Base-by-base conservation (phyloP, 2,888 invertebrate species). In the Parasteatoda lunata region DNA sequence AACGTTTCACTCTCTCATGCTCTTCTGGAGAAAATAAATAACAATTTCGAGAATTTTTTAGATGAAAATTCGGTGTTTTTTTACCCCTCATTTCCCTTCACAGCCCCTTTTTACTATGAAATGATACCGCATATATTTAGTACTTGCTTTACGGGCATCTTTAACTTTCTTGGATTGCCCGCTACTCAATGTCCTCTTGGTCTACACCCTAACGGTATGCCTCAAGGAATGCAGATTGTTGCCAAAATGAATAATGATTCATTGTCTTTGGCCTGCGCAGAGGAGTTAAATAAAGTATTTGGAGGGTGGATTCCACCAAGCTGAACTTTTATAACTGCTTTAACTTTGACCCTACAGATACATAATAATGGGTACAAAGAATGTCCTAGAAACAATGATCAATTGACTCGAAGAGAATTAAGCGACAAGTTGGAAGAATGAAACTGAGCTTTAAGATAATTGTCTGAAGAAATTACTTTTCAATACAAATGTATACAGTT, bases 51-150 rank as follows among this genome's bases (percentile, higher is more conserved):
- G 5, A 65, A 2, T 30, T 6, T 75, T 0, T 64, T 75, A 7
- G 77, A 77, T 48, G 77, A 77, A 0, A 66, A 66, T 6, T 77
- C 77, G n/a, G 95, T 98, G 3, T 94, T 98, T 88, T 92, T 98
- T 52, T 97, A 95, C 91, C 98, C 98, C 0, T 95, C 97, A 0
- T 97, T 97, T 93, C 97, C 98, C 2, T 95, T 95, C 11, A 94
- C 96, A 8, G 97, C 98, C 0, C 96, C 96, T 0, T 95, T 96
- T 91, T 97, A 98, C 92, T 95, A 96, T 91, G 96, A 97, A 91
- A 96, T 97, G 0, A 91, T 97, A 48, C 90, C 95, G 48, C 95
- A 95, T 90, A 94, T 96, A 9, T 94, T 96, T 89, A 97, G 97
- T 92, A 97, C 97, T 91, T 93, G 94, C 6, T 98, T 97, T 91